These are phyloP conservation scores for Accipiter cooperii DNA, from an alignment of 2,113 vertebrate genomes.

Conservation along the genomic window DNA sequence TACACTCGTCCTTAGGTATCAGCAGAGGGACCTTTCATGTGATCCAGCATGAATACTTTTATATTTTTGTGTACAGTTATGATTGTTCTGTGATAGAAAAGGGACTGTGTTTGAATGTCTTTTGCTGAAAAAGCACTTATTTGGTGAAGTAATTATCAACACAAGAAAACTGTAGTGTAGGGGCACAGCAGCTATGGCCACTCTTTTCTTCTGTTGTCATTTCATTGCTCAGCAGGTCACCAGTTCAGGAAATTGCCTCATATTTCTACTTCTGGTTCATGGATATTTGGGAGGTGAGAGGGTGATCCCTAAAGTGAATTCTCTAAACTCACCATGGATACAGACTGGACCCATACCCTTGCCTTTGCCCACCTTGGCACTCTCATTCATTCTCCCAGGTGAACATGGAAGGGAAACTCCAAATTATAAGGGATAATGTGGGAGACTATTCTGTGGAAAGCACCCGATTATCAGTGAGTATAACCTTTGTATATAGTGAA, in stretches of 20 bases:
- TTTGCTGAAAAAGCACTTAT: neutral
- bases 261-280: neutral
- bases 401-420: neutral
- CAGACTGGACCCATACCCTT: neutral
- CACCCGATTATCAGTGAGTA: neutral
- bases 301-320: neutral
- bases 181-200: neutral
- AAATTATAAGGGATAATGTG: neutral
- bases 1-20: neutral
- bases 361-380: neutral
- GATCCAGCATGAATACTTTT: neutral
- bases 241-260: neutral
- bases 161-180: neutral
- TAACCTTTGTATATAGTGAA: neutral
- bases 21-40: neutral
- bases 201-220: neutral
- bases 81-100: neutral
- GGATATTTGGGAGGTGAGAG: neutral
- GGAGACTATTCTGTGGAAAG: neutral
- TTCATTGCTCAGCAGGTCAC: neutral
- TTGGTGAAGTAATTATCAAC: neutral
- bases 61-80: neutral
- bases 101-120: neutral
- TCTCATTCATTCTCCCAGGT: neutral
- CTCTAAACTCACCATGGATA: neutral